A percentile compares a stretch with the other conserved stretches of the same genome.
phyloP scores from a whole-genome alignment of 2,888 invertebrate species.

The Drymonia ruficornis region DNA sequence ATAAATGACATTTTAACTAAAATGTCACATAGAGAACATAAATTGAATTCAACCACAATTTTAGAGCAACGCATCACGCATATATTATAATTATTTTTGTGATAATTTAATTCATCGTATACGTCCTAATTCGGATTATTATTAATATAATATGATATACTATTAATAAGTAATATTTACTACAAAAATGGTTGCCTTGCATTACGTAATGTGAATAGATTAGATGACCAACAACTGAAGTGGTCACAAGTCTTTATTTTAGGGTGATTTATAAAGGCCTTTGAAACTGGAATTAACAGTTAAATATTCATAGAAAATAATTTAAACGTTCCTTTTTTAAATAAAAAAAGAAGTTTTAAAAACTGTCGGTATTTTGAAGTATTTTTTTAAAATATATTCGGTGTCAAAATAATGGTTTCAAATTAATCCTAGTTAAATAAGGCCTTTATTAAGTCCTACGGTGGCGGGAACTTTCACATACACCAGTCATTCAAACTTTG shows the following conservation, averaged over 20 bases:
- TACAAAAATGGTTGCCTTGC: slow-evolving; percentile 73
- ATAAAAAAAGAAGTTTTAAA: not conserved
- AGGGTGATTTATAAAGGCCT: slow-evolving; percentile 42
- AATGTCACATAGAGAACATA: not conserved
- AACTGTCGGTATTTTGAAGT: not conserved
- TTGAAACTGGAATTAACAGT: slow-evolving; percentile 21
- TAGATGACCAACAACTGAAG: slow-evolving; percentile 21
- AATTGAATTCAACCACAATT: slow-evolving; percentile 3
- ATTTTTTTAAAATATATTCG: not conserved
- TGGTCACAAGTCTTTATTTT: slow-evolving; percentile 25
- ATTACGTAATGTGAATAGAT: slow-evolving; percentile 64
- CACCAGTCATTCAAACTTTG: slow-evolving; percentile 10
- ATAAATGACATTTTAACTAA: no score
- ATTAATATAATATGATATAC: slow-evolving; percentile 26
- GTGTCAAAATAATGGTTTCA: not conserved
- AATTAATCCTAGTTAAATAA: slow-evolving; percentile 31
- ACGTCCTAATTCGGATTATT: slow-evolving; percentile 49
- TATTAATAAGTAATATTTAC: slow-evolving; percentile 43
- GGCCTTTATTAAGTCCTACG: slow-evolving; percentile 45
- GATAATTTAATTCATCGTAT: slow-evolving; percentile 60
- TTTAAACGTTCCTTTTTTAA: slow-evolving; percentile 2
- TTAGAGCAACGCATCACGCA: slow-evolving; percentile 18
- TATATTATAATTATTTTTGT: slow-evolving; percentile 50
- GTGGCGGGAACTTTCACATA: slow-evolving; percentile 62
- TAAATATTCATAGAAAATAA: not conserved